phyloP scores from a whole-genome alignment of 2,888 invertebrate genomes.

The Drosophila prostipennis region DNA sequence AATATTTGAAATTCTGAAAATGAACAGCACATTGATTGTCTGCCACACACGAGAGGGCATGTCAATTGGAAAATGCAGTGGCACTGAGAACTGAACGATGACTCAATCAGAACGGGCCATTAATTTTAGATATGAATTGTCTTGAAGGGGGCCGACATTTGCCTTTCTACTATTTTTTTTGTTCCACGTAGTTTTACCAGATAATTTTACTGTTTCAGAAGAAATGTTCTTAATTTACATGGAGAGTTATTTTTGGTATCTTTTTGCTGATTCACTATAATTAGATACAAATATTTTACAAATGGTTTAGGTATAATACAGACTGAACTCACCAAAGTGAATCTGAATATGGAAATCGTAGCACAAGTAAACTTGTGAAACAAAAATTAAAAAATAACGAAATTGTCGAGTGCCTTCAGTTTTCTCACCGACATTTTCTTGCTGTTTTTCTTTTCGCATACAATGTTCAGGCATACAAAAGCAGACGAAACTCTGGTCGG shows the following conservation, averaged over 20 bases:
- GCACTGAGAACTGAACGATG: conserved; percentile 21
- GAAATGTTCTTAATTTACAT: not conserved
- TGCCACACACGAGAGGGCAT: conserved; percentile 11
- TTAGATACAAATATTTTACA: not conserved
- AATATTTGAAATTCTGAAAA: conserved; percentile 49
- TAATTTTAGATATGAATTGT: conserved; percentile 3
- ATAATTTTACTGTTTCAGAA: not conserved
- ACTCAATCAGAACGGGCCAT: conserved; percentile 14
- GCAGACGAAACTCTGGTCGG: conserved; percentile 51
- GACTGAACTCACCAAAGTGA: not conserved
- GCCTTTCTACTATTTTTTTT: not conserved
- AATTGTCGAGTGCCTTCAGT: conserved; percentile 41
- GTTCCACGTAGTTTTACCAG: not conserved
- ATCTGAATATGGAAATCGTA: not conserved
- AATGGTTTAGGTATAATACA: not conserved
- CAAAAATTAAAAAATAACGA: conserved; percentile 25
- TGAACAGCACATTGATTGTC: conserved; percentile 49
- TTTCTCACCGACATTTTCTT: conserved; percentile 38
- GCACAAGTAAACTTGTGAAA: not conserved
- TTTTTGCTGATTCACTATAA: no score
- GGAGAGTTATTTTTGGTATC: no score
- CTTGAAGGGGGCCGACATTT: not conserved
- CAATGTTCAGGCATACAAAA: conserved; percentile 33
- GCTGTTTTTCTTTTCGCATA: conserved; percentile 27
- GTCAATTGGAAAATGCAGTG: conserved; percentile 41